Evolutionary conservation across 37 sponge, comb jelly and placozoan genomes (phyloP), one percentile per base, ranked within the genome.

Genomic region (Bolinopsis microptera): DNA sequence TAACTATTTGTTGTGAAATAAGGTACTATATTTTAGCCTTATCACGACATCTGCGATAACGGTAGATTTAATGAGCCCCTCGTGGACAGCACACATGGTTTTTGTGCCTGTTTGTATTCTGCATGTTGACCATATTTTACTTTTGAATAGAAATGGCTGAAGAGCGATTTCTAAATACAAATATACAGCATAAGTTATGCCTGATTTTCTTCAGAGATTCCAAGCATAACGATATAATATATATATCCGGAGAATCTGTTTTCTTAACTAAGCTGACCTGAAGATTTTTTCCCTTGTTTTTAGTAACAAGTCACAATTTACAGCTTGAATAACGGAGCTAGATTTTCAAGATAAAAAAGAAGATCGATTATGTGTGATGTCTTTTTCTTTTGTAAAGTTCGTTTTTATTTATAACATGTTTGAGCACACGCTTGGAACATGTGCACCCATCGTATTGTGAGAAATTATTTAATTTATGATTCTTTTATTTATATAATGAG

Each of bases 401-500:
- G 61, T 48, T 48, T 48, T 48, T 48, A 48, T 48, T 48, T 48
- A 48, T 48, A 48, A 48, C 61, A 48, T 48, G 61, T 48, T 13
- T 48, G 61, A n/a, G 61, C 61, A 48, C 13, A 18, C 13, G 61
- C 61, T 48, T 18, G 5, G 61, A 5, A 48, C 61, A 48, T 48
- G 61, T 48, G 61, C 74, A 9, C 74, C n/a, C n/a, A 77, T 34
- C 25, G 21, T 70, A 70, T 70, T 70, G 74, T 70, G 21, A 28
- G 30, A 70, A 77, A 27, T 77, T 35, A 77, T 77, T 35, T 77
- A 77, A 77, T 77, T 77, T 77, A 77, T 77, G 80, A 77, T 77
- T 77, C 80, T 77, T 77, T 77, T 77, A 77, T 77, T 77, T 77
- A 77, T 35, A 77, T 77, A 1, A 3, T 18, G 21, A 32, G 21